A percentile compares a stretch with the other conserved stretches of the same genome.
These are phyloP conservation scores for Tetraodon nigroviridis DNA, from an alignment of 2,113 vertebrate genomes.

Conservation along the genomic window DNA sequence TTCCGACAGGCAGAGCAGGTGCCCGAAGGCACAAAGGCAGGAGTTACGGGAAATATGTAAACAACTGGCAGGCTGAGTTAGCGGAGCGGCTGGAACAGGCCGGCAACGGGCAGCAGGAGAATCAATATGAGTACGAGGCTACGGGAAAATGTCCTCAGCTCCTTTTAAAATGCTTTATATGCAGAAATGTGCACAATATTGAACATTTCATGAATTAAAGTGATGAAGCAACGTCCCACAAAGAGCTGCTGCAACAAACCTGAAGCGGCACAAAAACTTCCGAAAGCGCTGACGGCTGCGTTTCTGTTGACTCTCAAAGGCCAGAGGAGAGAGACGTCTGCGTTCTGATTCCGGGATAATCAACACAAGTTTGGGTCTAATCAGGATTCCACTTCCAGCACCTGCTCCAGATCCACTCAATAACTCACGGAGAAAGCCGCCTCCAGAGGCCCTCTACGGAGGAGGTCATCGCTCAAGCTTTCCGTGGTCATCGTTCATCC, in stretches of 20 bases:
- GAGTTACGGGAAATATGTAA: slow-evolving; percentile 61
- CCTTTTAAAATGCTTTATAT: background rate
- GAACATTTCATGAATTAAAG: background rate
- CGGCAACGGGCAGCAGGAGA: slow-evolving; percentile 10
- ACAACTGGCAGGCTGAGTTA: slow-evolving; percentile 32
- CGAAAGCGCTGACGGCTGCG: background rate
- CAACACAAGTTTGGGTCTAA: background rate
- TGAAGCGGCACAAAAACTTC: background rate
- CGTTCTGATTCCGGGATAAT: no score
- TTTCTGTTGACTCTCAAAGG: no score
- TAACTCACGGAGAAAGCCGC: background rate
- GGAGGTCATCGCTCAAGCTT: slow-evolving; percentile 26
- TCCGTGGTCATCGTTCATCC: slow-evolving; percentile 26
- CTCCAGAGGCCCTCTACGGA: background rate
- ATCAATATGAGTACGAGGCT: slow-evolving; percentile 23
- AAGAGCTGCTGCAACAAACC: background rate
- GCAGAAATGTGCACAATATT: slow-evolving; percentile 3
- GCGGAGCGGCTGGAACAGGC: slow-evolving; percentile 2
- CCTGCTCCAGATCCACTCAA: background rate
- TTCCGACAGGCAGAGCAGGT: slow-evolving; percentile 8
- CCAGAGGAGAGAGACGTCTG: no score
- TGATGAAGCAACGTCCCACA: no score
- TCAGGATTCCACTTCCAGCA: background rate
- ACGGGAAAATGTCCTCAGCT: slow-evolving; percentile 1
- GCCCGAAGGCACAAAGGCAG: slow-evolving; percentile 26